These are phyloP conservation scores for Diadegma fenestrale DNA, from an alignment of 2,888 invertebrate genomes.

Conservation along the genomic window DNA sequence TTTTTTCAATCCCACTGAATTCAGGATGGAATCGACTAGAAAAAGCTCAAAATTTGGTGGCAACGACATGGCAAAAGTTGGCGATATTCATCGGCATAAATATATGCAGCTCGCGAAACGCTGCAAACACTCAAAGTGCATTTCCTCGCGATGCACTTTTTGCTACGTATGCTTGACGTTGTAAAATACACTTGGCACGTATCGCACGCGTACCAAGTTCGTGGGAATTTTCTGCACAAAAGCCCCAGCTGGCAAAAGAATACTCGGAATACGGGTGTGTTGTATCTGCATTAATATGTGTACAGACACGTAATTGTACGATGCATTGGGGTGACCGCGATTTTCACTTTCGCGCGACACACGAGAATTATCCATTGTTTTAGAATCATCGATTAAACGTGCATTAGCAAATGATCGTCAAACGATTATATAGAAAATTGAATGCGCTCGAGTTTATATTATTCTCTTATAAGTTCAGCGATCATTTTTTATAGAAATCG, in stretches of 20 bases:
- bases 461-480: constrained; percentile 7
- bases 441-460: constrained; percentile 31
- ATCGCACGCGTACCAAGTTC: constrained; percentile 70
- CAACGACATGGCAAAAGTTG: not conserved
- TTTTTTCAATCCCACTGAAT: not conserved
- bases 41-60: not conserved
- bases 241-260: constrained; percentile 49
- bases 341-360: constrained; percentile 69
- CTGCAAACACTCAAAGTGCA: constrained; percentile 40
- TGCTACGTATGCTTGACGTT: constrained; percentile 42
- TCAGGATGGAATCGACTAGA: not conserved
- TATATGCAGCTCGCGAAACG: constrained; percentile 72
- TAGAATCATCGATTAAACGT: constrained; percentile 53
- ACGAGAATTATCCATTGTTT: constrained; percentile 62
- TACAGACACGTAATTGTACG: constrained; percentile 23
- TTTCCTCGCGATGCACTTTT: constrained; percentile 40
- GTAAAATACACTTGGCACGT: constrained; percentile 70
- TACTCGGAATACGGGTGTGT: constrained; percentile 20
- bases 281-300: not conserved
- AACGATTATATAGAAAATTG: constrained; percentile 44
- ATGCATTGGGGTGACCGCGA: constrained; percentile 57
- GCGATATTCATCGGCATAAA: constrained; percentile 75
- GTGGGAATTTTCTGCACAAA: constrained; percentile 68
- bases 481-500: not conserved
- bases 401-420: constrained; percentile 52